Evolutionary conservation across 2,797 vertebrate species (phyloP), one percentile per base, ranked within the genome.

Genomic region (Channallabes apus): DNA sequence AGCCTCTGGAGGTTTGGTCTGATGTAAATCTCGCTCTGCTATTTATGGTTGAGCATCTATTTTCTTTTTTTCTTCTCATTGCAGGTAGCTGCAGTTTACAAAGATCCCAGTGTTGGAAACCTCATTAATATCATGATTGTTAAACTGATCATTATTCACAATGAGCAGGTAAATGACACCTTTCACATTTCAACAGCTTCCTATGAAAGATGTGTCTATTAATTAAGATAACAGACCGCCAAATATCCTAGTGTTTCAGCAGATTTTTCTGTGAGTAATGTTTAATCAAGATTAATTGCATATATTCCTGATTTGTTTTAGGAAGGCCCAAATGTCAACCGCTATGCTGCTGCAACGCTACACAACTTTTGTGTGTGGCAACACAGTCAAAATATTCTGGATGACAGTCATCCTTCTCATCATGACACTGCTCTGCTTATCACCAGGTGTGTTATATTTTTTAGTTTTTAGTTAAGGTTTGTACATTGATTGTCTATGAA

Each of bases 281-380:
- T 51, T 51, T 12, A 12, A 12, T 51, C 11, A 51, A 51, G 46
- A 12, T 51, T 51, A 51, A 54, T 22, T 83, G 41, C 14, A 22
- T 27, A 27, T 3, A 20, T 84, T 76, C 58, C 1, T 22, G 29
- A 76, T 15, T 58, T 41, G n/a, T 86, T 83, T 87, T 90, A 99
- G 98, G 97, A 98, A 93, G 98, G 98, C 86, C 98, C 98, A 82
- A 92, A 95, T 61, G 95, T 99, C 90, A 99, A 93, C 91, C 97
- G 97, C 91, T 97, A 98, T 29, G 97, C 98, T 58, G 97, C 97
- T 86, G 95, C 96, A 1, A 99, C 98, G 0, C 95, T 99, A 69
- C 97, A 95, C 91, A 99, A 98, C 93, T 99, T 99, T 93, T 99
- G 98, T 73, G 92, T 96, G 86, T 99, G 98, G 98, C 98, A 99